These are phyloP conservation scores for Diplolepis rosae DNA, from an alignment of 2,888 invertebrate species.

Conservation along the genomic window DNA sequence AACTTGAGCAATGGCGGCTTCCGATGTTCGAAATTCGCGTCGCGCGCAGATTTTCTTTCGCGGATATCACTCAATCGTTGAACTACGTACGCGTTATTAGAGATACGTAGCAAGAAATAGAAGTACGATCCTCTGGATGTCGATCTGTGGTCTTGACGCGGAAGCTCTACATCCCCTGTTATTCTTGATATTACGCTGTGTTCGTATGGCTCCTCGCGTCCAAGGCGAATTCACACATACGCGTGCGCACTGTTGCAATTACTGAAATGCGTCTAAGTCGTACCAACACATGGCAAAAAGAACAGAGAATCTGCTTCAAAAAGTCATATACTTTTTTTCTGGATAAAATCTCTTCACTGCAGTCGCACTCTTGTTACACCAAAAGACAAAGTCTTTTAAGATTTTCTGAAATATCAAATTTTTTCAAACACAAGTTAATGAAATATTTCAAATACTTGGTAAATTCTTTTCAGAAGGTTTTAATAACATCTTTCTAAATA, in stretches of 20 bases:
- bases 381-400: no score
- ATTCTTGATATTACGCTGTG: conserved; percentile 42
- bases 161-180: conserved; percentile 36
- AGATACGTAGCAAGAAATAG: conserved; percentile 25
- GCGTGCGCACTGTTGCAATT: conserved; percentile 45
- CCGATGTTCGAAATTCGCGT: neutral
- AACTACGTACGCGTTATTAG: conserved; percentile 10
- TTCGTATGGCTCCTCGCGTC: conserved; percentile 37
- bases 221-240: conserved; percentile 44
- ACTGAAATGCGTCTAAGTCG: conserved; percentile 24
- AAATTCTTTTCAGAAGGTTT: no score
- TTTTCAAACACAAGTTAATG: no score
- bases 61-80: conserved; percentile 1
- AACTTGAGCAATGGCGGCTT: conserved; percentile 3
- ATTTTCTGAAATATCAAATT: no score
- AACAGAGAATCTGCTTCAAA: conserved; percentile 15
- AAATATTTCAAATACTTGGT: no score
- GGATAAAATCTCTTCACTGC: neutral
- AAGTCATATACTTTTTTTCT: neutral
- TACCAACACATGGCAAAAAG: neutral
- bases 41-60: conserved; percentile 30
- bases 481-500: no score
- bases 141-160: conserved; percentile 32
- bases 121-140: conserved; percentile 2
- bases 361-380: neutral